Evolutionary conservation across 2,888 invertebrate genomes (phyloP).

Genomic region (Lordiphosa fenestrarum): DNA sequence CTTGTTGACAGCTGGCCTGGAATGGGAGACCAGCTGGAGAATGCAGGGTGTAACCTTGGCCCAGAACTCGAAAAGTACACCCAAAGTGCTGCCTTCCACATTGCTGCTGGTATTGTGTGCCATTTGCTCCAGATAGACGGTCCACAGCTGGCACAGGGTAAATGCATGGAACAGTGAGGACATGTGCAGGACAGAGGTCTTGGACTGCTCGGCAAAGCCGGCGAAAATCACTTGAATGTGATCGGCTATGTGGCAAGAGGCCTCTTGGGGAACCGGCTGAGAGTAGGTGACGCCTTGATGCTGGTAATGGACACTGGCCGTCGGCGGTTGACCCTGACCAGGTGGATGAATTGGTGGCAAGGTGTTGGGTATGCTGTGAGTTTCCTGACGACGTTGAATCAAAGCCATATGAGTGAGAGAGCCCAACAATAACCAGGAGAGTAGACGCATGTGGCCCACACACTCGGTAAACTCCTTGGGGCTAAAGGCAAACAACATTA

Average conservation of each 20-base stretch:
- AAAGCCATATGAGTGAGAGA: constrained; percentile 94
- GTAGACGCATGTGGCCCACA: constrained; percentile 94
- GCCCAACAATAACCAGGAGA: constrained; percentile 97
- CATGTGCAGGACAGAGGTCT: constrained; percentile 96
- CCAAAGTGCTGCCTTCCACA: constrained; percentile 88
- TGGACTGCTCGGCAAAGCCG: constrained; percentile 97
- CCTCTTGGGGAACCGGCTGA: constrained; percentile 96
- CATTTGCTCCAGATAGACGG: constrained; percentile 96
- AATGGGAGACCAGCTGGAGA: constrained; percentile 93
- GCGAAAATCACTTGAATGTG: constrained; percentile 97
- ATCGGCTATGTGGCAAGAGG: constrained; percentile 97
- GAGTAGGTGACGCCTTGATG: constrained; percentile 80
- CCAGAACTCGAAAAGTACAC: constrained; percentile 98
- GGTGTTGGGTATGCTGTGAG: constrained; percentile 55
- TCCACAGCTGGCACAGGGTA: constrained; percentile 99
- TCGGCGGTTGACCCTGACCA: constrained; percentile 37
- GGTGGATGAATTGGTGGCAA: constrained; percentile 36
- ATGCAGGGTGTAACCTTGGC: constrained; percentile 98
- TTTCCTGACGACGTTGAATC: constrained; percentile 71
- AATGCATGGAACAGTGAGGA: constrained; percentile 98
- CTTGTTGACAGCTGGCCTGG: constrained; percentile 88
- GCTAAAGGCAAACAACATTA: constrained; percentile 80
- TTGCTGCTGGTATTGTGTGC: constrained; percentile 85
- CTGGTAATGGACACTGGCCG: constrained; percentile 65
- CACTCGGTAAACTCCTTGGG: constrained; percentile 97